phyloP scores from a whole-genome alignment of 2,797 vertebrate genomes.

The Epinephelus coioides region DNA sequence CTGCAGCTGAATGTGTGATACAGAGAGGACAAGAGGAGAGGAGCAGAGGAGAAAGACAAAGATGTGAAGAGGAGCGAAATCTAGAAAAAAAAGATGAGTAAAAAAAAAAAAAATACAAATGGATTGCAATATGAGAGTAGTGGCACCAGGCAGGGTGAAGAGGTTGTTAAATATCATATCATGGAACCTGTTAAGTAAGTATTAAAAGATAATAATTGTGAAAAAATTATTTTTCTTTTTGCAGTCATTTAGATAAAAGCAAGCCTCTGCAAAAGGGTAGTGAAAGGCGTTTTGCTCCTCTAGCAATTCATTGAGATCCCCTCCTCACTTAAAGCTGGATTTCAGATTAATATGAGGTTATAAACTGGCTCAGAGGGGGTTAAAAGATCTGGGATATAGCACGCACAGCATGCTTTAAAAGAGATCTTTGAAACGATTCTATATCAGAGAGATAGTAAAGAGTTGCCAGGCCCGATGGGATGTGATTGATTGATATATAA shows the following conservation, averaged over 20 bases:
- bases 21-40: slow-evolving; percentile 20
- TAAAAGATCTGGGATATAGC: slow-evolving; percentile 23
- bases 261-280: no score
- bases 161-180: not conserved
- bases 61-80: not conserved
- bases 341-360: slow-evolving; percentile 22
- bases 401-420: slow-evolving; percentile 12
- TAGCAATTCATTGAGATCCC: not conserved
- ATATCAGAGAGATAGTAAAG: not conserved
- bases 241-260: no score
- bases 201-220: no score
- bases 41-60: not conserved
- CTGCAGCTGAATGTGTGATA: slow-evolving; percentile 38
- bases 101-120: not conserved
- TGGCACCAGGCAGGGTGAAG: not conserved
- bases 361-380: slow-evolving; percentile 33
- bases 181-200: no score
- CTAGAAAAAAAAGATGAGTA: not conserved
- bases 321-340: slow-evolving; percentile 7
- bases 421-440: not conserved
- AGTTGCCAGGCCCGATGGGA: not conserved
- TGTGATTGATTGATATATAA: not conserved
- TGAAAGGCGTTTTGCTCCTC: not conserved
- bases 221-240: no score
- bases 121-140: not conserved